Evolutionary conservation across 2,113 vertebrate species (phyloP).

Genomic region (Vimba vimba): DNA sequence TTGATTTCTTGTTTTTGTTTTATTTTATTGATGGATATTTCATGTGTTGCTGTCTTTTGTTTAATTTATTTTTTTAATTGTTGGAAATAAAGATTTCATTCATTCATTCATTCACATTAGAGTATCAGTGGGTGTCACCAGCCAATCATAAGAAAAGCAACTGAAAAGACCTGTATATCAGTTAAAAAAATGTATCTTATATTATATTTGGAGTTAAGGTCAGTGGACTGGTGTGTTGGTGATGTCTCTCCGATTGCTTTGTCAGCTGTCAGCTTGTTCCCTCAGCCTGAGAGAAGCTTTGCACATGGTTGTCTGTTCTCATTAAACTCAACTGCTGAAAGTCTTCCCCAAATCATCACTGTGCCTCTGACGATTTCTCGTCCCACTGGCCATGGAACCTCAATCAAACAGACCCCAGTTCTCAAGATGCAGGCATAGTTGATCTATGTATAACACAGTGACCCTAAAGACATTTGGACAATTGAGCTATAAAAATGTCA

Average conservation of each 20-base stretch:
- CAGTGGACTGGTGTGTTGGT: slow-evolving; percentile 17
- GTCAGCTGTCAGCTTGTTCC: slow-evolving; percentile 24
- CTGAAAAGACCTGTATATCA: neutral
- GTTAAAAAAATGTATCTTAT: neutral
- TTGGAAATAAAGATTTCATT: neutral
- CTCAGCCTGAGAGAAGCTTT: slow-evolving; percentile 34
- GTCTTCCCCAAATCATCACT: slow-evolving; percentile 11
- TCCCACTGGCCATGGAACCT: neutral
- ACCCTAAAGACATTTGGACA: neutral
- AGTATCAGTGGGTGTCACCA: neutral
- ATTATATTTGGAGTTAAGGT: slow-evolving; percentile 10
- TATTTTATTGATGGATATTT: neutral
- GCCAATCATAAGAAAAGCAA: neutral
- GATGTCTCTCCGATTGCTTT: slow-evolving; percentile 7
- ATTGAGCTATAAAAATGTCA: neutral
- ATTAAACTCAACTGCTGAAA: slow-evolving; percentile 34
- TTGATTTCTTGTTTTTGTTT: neutral
- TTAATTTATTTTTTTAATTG: neutral
- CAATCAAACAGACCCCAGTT: neutral
- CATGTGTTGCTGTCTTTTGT: neutral
- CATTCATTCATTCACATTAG: neutral
- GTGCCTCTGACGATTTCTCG: slow-evolving; percentile 10
- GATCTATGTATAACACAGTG: neutral
- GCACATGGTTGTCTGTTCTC: slow-evolving; percentile 28
- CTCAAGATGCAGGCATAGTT: neutral